Evolutionary conservation across 1,140 invertebrate species (phyloP), one percentile per base, ranked within the genome.

Genomic region (Pissodes strobi): DNA sequence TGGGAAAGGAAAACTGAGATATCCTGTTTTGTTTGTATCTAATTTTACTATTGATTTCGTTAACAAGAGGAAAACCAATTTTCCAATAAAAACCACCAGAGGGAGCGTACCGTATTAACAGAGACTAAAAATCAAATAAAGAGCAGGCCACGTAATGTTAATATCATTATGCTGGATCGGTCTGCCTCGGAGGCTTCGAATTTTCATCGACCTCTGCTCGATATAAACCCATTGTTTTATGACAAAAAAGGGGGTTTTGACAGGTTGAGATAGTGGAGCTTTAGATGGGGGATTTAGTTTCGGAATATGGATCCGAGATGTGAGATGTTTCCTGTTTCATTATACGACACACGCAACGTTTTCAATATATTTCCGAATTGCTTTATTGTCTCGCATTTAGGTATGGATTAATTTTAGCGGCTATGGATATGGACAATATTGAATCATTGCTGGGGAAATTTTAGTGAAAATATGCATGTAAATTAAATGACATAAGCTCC

Each of bases 121-220:
- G 9, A n/a, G n/a, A 39, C 9, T 17, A 41, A 41, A 41, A 41
- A 41, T 41, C 38, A 41, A 41, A 41, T 41, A 41, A 6, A 41
- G 38, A 41, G 38, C 17, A 41, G 38, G 17, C 38, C 38, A 41
- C 38, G n/a, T 41, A 41, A 41, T 41, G 38, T 41, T 41, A 41
- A 41, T 41, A 41, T 13, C 17, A 41, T 41, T 41, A 41, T 15
- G 38, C 38, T 41, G 12, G 38, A 41, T 41, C 38, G 10, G 10
- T 41, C 15, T 17, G 15, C n/a, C 38, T 13, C 38, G 2, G n/a
- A 27, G 38, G 38, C 38, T 41, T 17, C n/a, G 1, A 41, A 41
- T 41, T 41, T 41, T 41, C 38, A 41, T 41, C 17, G 10, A 13
- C n/a, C 38, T 41, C 17, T 41, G 15, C 38, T 41, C 38, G 38